phyloP scores from a whole-genome alignment of 1,140 invertebrate genomes.

The Drosophila ironensis region DNA sequence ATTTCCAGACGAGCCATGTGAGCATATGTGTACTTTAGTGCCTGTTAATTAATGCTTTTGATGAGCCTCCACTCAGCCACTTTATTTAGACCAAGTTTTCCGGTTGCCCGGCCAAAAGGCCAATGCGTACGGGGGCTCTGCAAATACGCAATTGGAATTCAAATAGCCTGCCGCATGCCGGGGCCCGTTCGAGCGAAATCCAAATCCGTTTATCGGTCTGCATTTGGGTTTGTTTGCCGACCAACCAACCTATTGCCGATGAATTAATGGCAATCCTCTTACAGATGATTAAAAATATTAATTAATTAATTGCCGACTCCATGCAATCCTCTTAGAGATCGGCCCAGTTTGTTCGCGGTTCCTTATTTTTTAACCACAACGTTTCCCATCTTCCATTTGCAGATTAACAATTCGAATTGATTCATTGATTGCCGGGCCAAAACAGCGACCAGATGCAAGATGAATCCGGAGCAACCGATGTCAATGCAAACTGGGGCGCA shows the following conservation, averaged over 20 bases:
- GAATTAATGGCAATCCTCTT: too few species aligned
- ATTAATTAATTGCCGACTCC: too few species aligned
- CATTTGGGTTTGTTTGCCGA: too few species aligned
- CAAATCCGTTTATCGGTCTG: slow-evolving; percentile 18
- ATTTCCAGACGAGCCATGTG: not conserved
- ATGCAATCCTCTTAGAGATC: too few species aligned
- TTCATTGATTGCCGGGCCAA: slow-evolving; percentile 14
- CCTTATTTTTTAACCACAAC: too few species aligned
- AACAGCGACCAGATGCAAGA: slow-evolving; percentile 64
- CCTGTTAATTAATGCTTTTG: slow-evolving; percentile 48
- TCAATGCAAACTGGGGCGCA: slow-evolving; percentile 55
- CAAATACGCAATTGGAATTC: not conserved
- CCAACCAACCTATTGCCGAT: too few species aligned
- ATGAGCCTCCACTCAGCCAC: slow-evolving; percentile 20
- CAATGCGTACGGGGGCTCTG: too few species aligned
- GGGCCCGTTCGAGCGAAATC: slow-evolving; percentile 10
- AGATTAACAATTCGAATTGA: not conserved
- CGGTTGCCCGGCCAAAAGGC: slow-evolving; percentile 1
- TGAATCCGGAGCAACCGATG: slow-evolving; percentile 68
- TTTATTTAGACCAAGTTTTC: slow-evolving; percentile 2
- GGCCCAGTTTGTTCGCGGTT: too few species aligned
- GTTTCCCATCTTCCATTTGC: not conserved
- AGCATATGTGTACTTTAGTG: slow-evolving; percentile 27
- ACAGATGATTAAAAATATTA: not conserved
- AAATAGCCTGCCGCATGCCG: slow-evolving; percentile 12